phyloP scores from a whole-genome alignment of 2,888 invertebrate genomes.

The Epinotia ramella region DNA sequence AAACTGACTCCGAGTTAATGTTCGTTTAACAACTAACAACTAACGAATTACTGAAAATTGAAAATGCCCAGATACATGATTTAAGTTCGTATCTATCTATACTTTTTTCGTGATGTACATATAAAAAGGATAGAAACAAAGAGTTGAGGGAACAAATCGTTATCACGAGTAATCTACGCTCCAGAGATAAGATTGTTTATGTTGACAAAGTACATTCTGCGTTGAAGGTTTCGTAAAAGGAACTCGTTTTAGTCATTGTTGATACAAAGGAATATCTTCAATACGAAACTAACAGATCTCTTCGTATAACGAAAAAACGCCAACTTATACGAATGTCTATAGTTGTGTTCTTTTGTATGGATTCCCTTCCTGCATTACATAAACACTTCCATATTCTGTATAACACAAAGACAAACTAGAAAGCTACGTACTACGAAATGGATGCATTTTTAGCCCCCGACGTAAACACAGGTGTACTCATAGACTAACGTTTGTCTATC shows the following conservation, averaged over 20 bases:
- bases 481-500: not conserved
- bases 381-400: not conserved
- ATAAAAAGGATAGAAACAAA: slow-evolving; percentile 32
- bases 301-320: not conserved
- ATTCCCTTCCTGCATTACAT: not conserved
- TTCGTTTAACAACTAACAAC: too few relatives aligned
- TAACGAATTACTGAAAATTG: too few relatives aligned
- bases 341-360: not conserved
- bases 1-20: too few relatives aligned
- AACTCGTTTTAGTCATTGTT: slow-evolving; percentile 31
- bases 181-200: slow-evolving; percentile 42
- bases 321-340: not conserved
- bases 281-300: slow-evolving; percentile 15
- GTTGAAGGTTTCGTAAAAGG: slow-evolving; percentile 31
- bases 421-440: not conserved
- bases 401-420: not conserved
- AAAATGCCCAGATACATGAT: too few relatives aligned
- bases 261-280: slow-evolving; percentile 13
- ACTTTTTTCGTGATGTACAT: not conserved
- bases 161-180: slow-evolving; percentile 41
- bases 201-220: slow-evolving; percentile 42
- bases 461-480: not conserved
- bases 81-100: too few relatives aligned
- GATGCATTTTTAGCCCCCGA: not conserved
- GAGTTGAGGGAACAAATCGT: slow-evolving; percentile 32